Base-by-base conservation (phyloP, 2,888 invertebrate genomes). In the Thelaira solivaga region DNA sequence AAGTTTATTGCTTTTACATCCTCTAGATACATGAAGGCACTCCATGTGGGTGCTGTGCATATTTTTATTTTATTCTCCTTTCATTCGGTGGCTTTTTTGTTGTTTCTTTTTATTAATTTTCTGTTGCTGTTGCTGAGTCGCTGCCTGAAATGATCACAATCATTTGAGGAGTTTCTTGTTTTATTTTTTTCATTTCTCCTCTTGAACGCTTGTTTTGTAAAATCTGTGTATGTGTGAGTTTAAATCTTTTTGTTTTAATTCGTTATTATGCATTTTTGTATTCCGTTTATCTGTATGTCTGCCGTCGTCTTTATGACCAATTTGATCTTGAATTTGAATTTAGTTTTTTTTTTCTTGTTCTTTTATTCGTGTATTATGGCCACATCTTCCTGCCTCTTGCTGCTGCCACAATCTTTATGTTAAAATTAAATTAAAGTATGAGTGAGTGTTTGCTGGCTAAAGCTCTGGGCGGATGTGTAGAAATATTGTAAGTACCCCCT, bases 281-380 rank as follows among this genome's bases (percentile, higher is more conserved):
- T 51, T 69, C 39, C 29, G 45, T 47, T 16, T 47, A 26, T 34
- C 45, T 59, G 65, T 51, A 41, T 55, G 47, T 64, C 64, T 74
- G 43, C 51, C 36, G 76, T 65, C 76, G 76, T 45, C 64, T 76
- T 76, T 76, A 76, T 64, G 69, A 69, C 68, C 77, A 76, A 67
- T 79, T 76, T 76, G 79, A 80, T 76, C 79, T 80, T 80, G 79
- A 80, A 79, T 79, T 75, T 72, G 69, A 77, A 78, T 78, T 78
- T 64, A 59, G 64, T 69, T n/a, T n/a, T n/a, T n/a, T n/a, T n/a
- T n/a, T n/a, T n/a, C n/a, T n/a, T n/a, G n/a, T n/a, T n/a, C n/a
- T n/a, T n/a, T n/a, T 71, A 69, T 68, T 57, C 67, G 47, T 65
- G 62, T 73, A 45, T 61, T 72, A 34, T 67, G 39, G 57, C 34